These are phyloP conservation scores for Chrysemys picta DNA, from an alignment of 2,113 vertebrate genomes.

Conservation along the genomic window DNA sequence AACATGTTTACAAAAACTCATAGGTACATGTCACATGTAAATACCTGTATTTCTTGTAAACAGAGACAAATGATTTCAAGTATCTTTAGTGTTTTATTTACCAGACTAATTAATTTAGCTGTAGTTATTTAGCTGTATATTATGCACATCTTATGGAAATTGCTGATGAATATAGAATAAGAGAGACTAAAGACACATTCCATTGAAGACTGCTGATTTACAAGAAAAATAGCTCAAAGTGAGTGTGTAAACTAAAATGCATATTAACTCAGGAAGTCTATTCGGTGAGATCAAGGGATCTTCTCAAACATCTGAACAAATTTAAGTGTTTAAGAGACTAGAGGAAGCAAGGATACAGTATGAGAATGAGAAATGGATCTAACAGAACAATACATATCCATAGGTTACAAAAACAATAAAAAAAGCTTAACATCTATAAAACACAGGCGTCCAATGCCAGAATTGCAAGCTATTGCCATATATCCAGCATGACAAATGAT, in stretches of 20 bases:
- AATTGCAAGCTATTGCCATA: background rate
- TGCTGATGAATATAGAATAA: background rate
- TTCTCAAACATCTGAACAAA: background rate
- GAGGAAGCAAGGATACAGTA: rapidly evolving
- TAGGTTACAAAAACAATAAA: background rate
- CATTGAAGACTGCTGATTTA: background rate
- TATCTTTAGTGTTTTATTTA: background rate
- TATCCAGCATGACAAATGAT: background rate
- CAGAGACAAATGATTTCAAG: background rate
- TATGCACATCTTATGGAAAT: background rate
- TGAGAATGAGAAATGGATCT: background rate
- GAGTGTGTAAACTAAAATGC: background rate
- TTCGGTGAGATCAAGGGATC: background rate
- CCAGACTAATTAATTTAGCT: background rate
- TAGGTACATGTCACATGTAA: background rate
- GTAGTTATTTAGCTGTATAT: background rate
- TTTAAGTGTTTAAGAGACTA: background rate
- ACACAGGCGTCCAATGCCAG: rapidly evolving
- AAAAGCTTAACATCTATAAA: background rate
- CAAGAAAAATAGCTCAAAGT: background rate
- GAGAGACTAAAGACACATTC: background rate
- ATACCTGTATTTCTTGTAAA: background rate
- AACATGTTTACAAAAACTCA: background rate
- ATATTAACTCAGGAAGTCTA: background rate
- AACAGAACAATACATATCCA: background rate